A percentile compares a stretch with the other conserved stretches of the same genome.
Conservation (phyloP, 2,888 invertebrate species). For the Koerneria pararmatus region DNA sequence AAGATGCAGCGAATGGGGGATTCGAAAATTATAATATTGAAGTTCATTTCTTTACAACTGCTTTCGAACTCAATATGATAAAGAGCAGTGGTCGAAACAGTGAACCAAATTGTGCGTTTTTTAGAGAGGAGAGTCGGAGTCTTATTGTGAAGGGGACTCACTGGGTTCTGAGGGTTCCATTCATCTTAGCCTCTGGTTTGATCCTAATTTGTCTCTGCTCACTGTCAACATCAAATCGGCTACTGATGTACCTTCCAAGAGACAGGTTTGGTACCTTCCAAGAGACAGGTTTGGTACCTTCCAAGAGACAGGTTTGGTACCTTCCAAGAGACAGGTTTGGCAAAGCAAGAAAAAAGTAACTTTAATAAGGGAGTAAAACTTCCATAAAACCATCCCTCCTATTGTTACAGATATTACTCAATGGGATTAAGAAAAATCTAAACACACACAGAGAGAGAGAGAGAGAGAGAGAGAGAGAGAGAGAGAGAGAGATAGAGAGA, state of each 20-base stretch:
- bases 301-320: slow-evolving; percentile 49
- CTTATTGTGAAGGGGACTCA: slow-evolving; percentile 18
- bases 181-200: slow-evolving; percentile 69
- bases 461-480: too few species aligned
- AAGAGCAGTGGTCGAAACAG: slow-evolving; percentile 4
- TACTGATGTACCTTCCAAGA: slow-evolving; percentile 60
- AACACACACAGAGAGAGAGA: too few species aligned
- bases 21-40: slow-evolving; percentile 6
- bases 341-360: not conserved
- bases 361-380: too few species aligned
- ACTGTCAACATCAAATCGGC: slow-evolving; percentile 70
- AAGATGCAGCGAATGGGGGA: too few species aligned
- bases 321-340: slow-evolving; percentile 44
- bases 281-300: slow-evolving; percentile 48
- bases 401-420: too few species aligned
- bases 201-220: slow-evolving; percentile 69
- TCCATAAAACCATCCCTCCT: too few species aligned
- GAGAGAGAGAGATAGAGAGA: too few species aligned
- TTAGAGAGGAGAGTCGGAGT: slow-evolving; percentile 20
- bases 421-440: too few species aligned
- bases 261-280: slow-evolving; percentile 49
- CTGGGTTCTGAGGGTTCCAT: slow-evolving; percentile 65
- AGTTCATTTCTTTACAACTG: not conserved
- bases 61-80: not conserved
- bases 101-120: not conserved